phyloP scores from a whole-genome alignment of 2,113 vertebrate genomes.

The Eulemur rufifrons region DNA sequence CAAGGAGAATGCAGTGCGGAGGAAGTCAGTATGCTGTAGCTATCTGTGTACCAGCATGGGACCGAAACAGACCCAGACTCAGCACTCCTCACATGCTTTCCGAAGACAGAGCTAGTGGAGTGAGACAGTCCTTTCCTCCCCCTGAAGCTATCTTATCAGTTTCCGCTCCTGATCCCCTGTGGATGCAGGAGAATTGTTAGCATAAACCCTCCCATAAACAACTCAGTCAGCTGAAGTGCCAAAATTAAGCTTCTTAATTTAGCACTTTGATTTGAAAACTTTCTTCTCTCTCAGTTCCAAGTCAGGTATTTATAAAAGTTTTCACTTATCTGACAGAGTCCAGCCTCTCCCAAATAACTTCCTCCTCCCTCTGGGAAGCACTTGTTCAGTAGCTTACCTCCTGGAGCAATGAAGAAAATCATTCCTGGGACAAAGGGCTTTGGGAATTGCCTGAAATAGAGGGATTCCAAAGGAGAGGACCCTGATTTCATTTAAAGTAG shows the following conservation, averaged over 20 bases:
- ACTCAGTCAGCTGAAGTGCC: slow-evolving; percentile 80
- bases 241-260: slow-evolving; percentile 88
- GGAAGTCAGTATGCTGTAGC: background rate
- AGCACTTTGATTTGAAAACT: slow-evolving; percentile 82
- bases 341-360: slow-evolving; percentile 75
- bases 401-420: slow-evolving; percentile 50
- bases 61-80: slow-evolving; percentile 55
- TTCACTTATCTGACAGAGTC: slow-evolving; percentile 78
- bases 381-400: background rate
- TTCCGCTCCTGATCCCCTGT: slow-evolving; percentile 75
- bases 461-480: background rate
- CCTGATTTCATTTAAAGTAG: background rate
- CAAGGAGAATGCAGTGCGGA: background rate
- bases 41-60: slow-evolving; percentile 24
- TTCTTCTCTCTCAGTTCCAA: slow-evolving; percentile 71
- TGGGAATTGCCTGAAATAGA: slow-evolving; percentile 47
- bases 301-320: slow-evolving; percentile 77
- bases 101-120: slow-evolving; percentile 78
- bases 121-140: slow-evolving; percentile 67
- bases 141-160: slow-evolving; percentile 81
- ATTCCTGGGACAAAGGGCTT: background rate
- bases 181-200: slow-evolving; percentile 81
- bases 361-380: slow-evolving; percentile 17
- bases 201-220: slow-evolving; percentile 80
- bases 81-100: slow-evolving; percentile 52